Conservation (phyloP, 1,140 invertebrate species). For the Heliconius melpomene region DNA sequence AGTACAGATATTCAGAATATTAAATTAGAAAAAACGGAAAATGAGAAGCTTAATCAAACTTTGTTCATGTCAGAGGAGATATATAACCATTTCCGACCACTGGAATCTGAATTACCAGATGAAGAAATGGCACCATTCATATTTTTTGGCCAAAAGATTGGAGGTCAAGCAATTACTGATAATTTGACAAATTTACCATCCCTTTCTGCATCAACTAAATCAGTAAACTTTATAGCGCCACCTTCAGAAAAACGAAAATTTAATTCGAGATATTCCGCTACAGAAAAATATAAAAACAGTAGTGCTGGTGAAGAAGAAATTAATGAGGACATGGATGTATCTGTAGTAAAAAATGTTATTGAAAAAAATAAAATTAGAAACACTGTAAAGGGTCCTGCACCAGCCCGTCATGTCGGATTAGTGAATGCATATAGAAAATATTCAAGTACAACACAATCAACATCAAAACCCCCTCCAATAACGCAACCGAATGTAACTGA, state of each 20-base stretch:
- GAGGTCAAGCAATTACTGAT: constrained; percentile 65
- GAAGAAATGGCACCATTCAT: constrained; percentile 87
- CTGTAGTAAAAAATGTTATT: constrained; percentile 79
- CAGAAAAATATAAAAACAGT: constrained; percentile 74
- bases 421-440: constrained; percentile 77
- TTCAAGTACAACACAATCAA: constrained; percentile 61
- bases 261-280: constrained; percentile 76
- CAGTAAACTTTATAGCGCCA: constrained; percentile 76
- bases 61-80: constrained; percentile 82
- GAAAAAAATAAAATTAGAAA: constrained; percentile 81
- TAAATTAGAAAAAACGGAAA: constrained; percentile 61
- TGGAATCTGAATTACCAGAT: constrained; percentile 83
- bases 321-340: constrained; percentile 81
- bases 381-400: constrained; percentile 75
- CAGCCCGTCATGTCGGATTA: constrained; percentile 71
- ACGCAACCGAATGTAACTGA: constrained; percentile 61
- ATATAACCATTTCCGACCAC: constrained; percentile 84
- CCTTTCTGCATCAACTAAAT: constrained; percentile 79
- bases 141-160: constrained; percentile 86
- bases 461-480: constrained; percentile 53
- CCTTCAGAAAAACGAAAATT: constrained; percentile 80
- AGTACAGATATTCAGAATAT: constrained; percentile 62
- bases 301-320: constrained; percentile 78
- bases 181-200: constrained; percentile 74
- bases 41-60: constrained; percentile 74